These are phyloP conservation scores for Leucoraja erinaceus DNA, from an alignment of 2,113 vertebrate species.

Conservation along the genomic window DNA sequence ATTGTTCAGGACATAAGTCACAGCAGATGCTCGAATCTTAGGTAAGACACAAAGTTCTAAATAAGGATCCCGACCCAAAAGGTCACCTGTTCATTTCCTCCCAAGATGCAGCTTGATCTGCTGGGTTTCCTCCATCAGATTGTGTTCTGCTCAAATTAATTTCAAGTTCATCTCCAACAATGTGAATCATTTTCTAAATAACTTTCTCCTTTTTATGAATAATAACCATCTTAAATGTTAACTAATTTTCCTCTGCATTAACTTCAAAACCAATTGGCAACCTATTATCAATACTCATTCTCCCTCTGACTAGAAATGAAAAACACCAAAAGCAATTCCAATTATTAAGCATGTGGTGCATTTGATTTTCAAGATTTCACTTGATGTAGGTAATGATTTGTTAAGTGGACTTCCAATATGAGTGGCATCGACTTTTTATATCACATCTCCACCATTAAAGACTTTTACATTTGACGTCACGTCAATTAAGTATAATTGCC, in stretches of 20 bases:
- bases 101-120: too few species aligned
- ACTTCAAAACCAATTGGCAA: background rate
- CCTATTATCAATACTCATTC: background rate
- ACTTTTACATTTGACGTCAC: background rate
- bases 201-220: too few species aligned
- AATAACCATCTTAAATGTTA: background rate
- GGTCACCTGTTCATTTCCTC: too few species aligned
- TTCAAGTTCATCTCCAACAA: too few species aligned
- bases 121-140: too few species aligned
- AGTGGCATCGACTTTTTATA: background rate
- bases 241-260: background rate
- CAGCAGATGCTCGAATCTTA: too few species aligned
- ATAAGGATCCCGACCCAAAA: too few species aligned
- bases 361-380: background rate
- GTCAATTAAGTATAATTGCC: background rate
- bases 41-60: too few species aligned
- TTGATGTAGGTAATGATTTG: background rate
- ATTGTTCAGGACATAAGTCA: background rate
- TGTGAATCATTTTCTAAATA: background rate
- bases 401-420: background rate
- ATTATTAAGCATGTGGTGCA: background rate
- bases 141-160: too few species aligned
- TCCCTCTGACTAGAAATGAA: background rate
- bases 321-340: background rate
- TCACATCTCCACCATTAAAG: background rate